Conservation (phyloP, 2,888 invertebrate species). For the Chrysolina americana region DNA sequence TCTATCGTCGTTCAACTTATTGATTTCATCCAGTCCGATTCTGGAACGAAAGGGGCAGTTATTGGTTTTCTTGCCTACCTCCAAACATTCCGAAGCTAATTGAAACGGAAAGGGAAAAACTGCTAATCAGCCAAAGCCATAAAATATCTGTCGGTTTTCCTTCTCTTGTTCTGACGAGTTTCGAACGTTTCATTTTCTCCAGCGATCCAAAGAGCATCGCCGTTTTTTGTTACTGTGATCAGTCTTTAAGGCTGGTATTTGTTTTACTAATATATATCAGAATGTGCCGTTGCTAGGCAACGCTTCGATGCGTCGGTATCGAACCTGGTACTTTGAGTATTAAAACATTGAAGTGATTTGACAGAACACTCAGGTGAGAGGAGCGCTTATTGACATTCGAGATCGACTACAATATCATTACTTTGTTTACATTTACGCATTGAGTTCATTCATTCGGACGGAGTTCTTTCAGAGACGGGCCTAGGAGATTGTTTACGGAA, state of each 20-base stretch:
- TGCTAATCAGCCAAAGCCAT: conserved; percentile 16
- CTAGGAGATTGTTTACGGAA: too few species aligned
- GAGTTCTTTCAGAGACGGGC: too few species aligned
- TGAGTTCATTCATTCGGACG: background rate
- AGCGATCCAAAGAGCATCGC: background rate
- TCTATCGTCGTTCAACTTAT: too few species aligned
- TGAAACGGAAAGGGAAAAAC: conserved; percentile 17
- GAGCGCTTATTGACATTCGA: background rate
- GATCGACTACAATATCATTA: background rate
- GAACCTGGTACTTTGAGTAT: conserved; percentile 7
- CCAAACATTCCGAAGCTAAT: conserved; percentile 9
- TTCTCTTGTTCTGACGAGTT: conserved; percentile 12
- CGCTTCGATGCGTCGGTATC: background rate
- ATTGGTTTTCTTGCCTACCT: conserved; percentile 1
- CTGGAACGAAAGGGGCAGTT: background rate
- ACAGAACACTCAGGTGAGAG: conserved; percentile 4
- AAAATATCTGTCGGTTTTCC: conserved; percentile 7
- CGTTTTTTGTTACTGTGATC: too few species aligned
- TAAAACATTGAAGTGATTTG: background rate
- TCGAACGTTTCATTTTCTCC: background rate
- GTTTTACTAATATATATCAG: background rate
- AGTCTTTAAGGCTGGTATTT: too few species aligned
- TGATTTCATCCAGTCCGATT: background rate
- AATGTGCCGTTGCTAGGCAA: conserved; percentile 2
- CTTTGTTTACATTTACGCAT: background rate